Conservation (phyloP, 1,140 invertebrate genomes). For the Drosophila oshimai region DNA sequence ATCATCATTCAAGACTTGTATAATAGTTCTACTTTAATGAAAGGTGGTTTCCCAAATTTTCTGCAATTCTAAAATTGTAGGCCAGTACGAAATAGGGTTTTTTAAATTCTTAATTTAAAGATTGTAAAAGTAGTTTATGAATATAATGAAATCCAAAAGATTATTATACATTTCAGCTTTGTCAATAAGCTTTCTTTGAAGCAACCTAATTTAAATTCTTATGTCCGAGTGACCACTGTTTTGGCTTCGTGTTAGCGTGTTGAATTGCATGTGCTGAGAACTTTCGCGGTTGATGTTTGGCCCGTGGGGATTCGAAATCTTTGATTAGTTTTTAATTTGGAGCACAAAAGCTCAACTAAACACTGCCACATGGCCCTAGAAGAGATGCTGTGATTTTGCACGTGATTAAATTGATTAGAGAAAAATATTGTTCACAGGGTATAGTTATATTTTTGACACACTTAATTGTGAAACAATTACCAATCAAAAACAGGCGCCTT, state of each 20-base stretch:
- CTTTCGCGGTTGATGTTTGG: background rate
- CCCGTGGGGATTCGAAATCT: constrained; percentile 15
- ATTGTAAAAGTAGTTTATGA: too few relatives aligned
- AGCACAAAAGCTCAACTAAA: background rate
- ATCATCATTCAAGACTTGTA: too few relatives aligned
- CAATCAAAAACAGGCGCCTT: constrained; percentile 22
- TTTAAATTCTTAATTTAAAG: too few relatives aligned
- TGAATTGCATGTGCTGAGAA: background rate
- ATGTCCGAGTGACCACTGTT: background rate
- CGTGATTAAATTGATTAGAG: background rate
- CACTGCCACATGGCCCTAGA: constrained; percentile 19
- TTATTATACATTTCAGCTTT: too few relatives aligned
- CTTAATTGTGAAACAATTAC: background rate
- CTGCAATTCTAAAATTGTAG: too few relatives aligned
- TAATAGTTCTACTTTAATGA: too few relatives aligned
- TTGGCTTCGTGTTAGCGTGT: background rate
- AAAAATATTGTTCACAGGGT: background rate
- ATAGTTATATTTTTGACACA: background rate
- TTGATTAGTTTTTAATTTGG: constrained; percentile 18
- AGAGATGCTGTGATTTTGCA: constrained; percentile 35
- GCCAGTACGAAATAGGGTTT: too few relatives aligned
- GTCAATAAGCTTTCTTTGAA: too few relatives aligned
- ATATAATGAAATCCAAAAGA: too few relatives aligned
- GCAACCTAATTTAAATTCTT: too few relatives aligned
- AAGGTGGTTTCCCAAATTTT: too few relatives aligned